Percentiles rank a stretch among this genome's conserved stretches.
Conservation (phyloP, 2,888 invertebrate genomes). For the Drosophila mercatorum region DNA sequence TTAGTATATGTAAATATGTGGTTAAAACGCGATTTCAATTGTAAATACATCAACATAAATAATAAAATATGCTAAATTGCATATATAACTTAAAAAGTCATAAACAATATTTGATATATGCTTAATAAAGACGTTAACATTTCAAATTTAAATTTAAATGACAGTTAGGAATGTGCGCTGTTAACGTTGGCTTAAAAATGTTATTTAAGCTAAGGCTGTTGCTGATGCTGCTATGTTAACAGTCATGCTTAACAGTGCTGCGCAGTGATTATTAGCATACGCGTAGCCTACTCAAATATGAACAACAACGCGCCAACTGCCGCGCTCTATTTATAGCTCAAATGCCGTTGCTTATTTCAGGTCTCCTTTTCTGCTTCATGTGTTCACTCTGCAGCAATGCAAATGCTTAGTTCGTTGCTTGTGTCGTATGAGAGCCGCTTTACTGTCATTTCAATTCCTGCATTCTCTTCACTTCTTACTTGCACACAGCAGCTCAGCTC, state of each 20-base stretch:
- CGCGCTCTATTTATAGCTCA: not conserved
- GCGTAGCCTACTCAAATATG: not conserved
- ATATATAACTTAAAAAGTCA: too few relatives aligned
- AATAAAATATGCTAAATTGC: not conserved
- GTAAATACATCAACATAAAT: slow-evolving; percentile 6
- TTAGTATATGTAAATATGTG: slow-evolving; percentile 12
- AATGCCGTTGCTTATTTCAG: too few relatives aligned
- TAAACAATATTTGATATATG: not conserved
- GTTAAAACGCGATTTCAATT: not conserved
- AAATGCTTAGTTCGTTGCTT: not conserved
- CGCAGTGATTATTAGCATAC: too few relatives aligned
- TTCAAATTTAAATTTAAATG: not conserved
- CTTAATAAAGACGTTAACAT: slow-evolving; percentile 13
- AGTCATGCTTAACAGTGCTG: not conserved
- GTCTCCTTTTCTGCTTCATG: too few relatives aligned
- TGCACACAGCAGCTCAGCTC: not conserved
- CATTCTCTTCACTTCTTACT: not conserved
- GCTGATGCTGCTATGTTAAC: not conserved
- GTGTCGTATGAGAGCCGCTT: slow-evolving; percentile 10
- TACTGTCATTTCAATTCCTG: not conserved
- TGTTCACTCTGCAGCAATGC: not conserved
- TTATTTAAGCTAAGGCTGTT: not conserved
- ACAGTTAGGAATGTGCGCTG: not conserved
- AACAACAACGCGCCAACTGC: not conserved
- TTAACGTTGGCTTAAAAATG: not conserved